These are phyloP conservation scores for Patella caerulea DNA, from an alignment of 2,888 invertebrate genomes.

Conservation along the genomic window DNA sequence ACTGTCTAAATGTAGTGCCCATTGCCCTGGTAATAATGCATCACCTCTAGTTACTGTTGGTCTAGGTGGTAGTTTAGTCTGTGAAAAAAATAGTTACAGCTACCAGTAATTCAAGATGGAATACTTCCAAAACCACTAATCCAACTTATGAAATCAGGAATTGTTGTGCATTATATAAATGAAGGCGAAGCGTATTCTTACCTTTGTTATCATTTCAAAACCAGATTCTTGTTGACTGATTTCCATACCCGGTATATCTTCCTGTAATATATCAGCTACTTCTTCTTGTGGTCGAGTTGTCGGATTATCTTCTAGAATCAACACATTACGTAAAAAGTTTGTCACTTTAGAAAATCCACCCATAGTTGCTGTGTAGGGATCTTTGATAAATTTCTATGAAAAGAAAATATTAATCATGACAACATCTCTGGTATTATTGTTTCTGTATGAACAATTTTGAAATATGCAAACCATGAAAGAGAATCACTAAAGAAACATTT, in stretches of 20 bases:
- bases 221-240: slow-evolving; percentile 70
- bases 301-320: slow-evolving; percentile 59
- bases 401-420: neutral
- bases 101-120: neutral
- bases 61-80: slow-evolving; percentile 62
- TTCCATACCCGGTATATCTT: slow-evolving; percentile 66
- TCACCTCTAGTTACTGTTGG: slow-evolving; percentile 58
- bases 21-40: slow-evolving; percentile 72
- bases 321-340: slow-evolving; percentile 79
- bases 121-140: neutral
- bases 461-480: neutral
- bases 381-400: slow-evolving; percentile 74
- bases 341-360: slow-evolving; percentile 90
- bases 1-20: slow-evolving; percentile 84
- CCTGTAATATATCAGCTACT: slow-evolving; percentile 64
- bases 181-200: slow-evolving; percentile 39
- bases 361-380: slow-evolving; percentile 87
- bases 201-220: slow-evolving; percentile 72
- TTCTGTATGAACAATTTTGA: neutral
- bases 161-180: neutral
- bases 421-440: neutral
- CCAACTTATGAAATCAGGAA: neutral
- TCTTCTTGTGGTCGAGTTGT: slow-evolving; percentile 76
- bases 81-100: slow-evolving; percentile 20
- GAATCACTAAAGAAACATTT: neutral